These are phyloP conservation scores for Polypedilum vanderplanki DNA, from an alignment of 1,140 invertebrate genomes.

Conservation along the genomic window DNA sequence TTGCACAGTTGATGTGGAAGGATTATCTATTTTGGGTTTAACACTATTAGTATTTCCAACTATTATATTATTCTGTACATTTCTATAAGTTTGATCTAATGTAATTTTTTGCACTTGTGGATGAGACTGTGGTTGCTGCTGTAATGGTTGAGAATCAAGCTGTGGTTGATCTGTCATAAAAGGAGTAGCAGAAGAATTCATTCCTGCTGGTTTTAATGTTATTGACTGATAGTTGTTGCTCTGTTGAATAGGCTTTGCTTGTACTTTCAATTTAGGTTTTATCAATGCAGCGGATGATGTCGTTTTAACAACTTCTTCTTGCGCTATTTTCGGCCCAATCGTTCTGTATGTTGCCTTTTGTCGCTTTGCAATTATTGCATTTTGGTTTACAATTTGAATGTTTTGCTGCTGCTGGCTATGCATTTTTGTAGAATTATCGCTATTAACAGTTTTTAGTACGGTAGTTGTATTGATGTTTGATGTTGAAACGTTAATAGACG, in stretches of 20 bases:
- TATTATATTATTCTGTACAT: not conserved
- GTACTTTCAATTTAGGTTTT: slow-evolving; percentile 33
- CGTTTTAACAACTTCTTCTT: slow-evolving; percentile 33
- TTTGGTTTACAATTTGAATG: not conserved
- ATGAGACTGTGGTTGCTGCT: slow-evolving; percentile 40
- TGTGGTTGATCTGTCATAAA: too few species aligned
- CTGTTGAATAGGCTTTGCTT: slow-evolving; percentile 36
- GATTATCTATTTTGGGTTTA: slow-evolving; percentile 21
- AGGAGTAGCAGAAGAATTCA: not conserved
- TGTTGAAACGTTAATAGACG: not conserved
- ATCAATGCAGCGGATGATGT: slow-evolving; percentile 28
- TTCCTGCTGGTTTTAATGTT: slow-evolving; percentile 43
- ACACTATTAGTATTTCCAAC: slow-evolving; percentile 15
- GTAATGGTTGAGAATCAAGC: too few species aligned
- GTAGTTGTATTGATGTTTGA: not conserved
- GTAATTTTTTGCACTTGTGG: not conserved
- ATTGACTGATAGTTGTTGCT: slow-evolving; percentile 21
- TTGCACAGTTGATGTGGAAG: slow-evolving; percentile 45
- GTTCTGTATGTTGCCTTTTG: slow-evolving; percentile 24
- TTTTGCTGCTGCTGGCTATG: slow-evolving; percentile 24
- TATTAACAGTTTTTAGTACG: not conserved
- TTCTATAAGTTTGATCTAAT: slow-evolving; percentile 31
- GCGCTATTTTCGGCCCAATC: not conserved
- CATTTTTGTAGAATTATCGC: not conserved
- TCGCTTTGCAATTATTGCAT: slow-evolving; percentile 27